Evolutionary conservation across 2,888 invertebrate genomes (phyloP).

Genomic region (Steromphala cineraria): DNA sequence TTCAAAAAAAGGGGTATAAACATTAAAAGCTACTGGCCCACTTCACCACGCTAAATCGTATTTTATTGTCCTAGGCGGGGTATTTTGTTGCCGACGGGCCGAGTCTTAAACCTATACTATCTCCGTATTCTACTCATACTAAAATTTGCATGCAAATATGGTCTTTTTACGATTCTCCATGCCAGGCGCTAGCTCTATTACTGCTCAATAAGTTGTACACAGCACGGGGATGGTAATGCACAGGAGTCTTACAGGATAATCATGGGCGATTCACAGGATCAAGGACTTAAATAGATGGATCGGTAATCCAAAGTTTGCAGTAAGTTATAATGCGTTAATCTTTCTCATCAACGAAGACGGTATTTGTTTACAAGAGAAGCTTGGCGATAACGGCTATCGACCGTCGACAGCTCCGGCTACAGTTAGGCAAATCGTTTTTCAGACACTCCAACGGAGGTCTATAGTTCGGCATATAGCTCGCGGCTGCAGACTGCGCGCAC

Average conservation of each 20-base stretch:
- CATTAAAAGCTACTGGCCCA: not conserved
- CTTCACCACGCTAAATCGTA: not conserved
- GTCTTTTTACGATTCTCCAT: conserved; percentile 15
- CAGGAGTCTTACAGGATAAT: not conserved
- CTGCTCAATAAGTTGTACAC: not conserved
- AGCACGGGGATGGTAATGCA: no score
- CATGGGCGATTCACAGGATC: not conserved
- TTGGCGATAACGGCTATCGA: not conserved
- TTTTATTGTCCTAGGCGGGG: conserved; percentile 17
- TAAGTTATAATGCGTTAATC: conserved; percentile 15
- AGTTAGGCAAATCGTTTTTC: not conserved
- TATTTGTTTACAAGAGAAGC: conserved; percentile 7
- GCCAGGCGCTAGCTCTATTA: not conserved
- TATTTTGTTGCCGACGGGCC: not conserved
- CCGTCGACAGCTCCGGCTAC: not conserved
- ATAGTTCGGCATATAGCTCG: conserved; percentile 1
- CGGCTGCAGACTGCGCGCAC: no score
- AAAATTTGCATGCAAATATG: conserved; percentile 21
- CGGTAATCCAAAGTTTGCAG: conserved; percentile 8
- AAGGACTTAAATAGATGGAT: not conserved
- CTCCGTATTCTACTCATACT: conserved; percentile 13
- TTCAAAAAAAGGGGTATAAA: not conserved
- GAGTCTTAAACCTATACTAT: conserved; percentile 8
- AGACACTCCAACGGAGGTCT: not conserved
- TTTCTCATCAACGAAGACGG: not conserved